Evolutionary conservation across 1,140 invertebrate species (phyloP).

Genomic region (Caerostris darwini): DNA sequence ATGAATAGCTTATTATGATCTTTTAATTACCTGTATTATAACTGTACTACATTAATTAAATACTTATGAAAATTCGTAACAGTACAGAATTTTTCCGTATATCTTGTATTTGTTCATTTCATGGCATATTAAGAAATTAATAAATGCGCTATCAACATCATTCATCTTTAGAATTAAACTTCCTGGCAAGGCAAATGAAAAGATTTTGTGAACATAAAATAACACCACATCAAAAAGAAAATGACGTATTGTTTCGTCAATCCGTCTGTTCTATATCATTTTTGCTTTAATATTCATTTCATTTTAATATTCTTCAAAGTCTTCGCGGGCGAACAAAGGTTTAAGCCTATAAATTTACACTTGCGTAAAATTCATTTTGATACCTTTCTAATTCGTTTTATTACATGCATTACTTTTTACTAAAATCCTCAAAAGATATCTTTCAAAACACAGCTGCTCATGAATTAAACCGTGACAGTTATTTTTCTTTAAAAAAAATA

Average conservation of each 20-base stretch:
- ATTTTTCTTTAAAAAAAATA: slow-evolving; percentile 46
- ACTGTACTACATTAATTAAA: too few species aligned
- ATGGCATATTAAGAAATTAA: not conserved
- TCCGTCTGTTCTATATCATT: slow-evolving; percentile 39
- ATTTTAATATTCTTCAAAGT: slow-evolving; percentile 39
- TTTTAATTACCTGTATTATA: too few species aligned
- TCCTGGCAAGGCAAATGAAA: not conserved
- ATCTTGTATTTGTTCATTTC: too few species aligned
- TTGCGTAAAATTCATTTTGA: slow-evolving; percentile 66
- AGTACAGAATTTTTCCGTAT: too few species aligned
- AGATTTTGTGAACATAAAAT: not conserved
- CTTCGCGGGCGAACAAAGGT: slow-evolving; percentile 2
- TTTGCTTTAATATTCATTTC: slow-evolving; percentile 30
- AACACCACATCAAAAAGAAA: not conserved
- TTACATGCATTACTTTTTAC: slow-evolving; percentile 46
- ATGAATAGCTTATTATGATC: too few species aligned
- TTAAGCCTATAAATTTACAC: slow-evolving; percentile 67
- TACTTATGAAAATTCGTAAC: too few species aligned
- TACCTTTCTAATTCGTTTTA: slow-evolving; percentile 61
- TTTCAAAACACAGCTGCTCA: slow-evolving; percentile 73
- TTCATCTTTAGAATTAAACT: not conserved
- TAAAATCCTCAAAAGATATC: slow-evolving; percentile 68
- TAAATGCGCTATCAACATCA: not conserved
- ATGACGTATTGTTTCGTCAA: not conserved
- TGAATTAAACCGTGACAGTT: slow-evolving; percentile 73